phyloP scores from a whole-genome alignment of 1,140 invertebrate genomes.

The Zaprionus gabonicus region DNA sequence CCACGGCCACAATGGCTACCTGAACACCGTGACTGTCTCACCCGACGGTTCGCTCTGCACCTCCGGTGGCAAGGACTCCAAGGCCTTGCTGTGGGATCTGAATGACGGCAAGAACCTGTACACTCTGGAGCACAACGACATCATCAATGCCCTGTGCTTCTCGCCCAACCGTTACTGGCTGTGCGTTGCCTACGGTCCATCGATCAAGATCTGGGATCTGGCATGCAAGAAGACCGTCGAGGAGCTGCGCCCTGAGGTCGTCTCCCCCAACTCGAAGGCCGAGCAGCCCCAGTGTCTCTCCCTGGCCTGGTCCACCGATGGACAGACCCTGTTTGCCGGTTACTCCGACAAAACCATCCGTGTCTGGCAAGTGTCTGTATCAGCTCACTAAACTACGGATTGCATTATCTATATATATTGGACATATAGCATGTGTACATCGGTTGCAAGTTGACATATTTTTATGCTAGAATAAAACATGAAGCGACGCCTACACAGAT shows the following conservation, averaged over 20 bases:
- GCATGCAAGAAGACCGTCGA: slow-evolving; percentile 99
- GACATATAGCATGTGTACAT: slow-evolving; percentile 34
- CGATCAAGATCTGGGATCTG: slow-evolving; percentile 99
- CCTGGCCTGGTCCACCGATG: slow-evolving; percentile 99
- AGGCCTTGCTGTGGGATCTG: slow-evolving; percentile 99
- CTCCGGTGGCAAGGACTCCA: slow-evolving; percentile 99
- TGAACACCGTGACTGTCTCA: slow-evolving; percentile 99
- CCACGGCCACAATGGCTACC: slow-evolving; percentile 97
- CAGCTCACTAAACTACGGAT: slow-evolving; percentile 82
- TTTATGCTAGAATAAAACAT: slow-evolving; percentile 68
- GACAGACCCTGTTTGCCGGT: slow-evolving; percentile 99
- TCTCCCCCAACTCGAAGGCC: slow-evolving; percentile 90
- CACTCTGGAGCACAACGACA: slow-evolving; percentile 99
- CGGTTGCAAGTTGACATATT: slow-evolving; percentile 59
- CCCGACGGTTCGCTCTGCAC: slow-evolving; percentile 99
- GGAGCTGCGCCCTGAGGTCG: slow-evolving; percentile 97
- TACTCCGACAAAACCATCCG: slow-evolving; percentile 99
- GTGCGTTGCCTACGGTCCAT: slow-evolving; percentile 99
- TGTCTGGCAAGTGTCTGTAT: slow-evolving; percentile 98
- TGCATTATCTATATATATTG: slow-evolving; percentile 25
- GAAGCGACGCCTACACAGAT: slow-evolving; percentile 42
- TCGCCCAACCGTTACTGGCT: slow-evolving; percentile 99
- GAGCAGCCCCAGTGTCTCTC: slow-evolving; percentile 98
- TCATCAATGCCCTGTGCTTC: slow-evolving; percentile 99
- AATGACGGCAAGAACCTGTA: slow-evolving; percentile 99